Base-by-base conservation (phyloP, 2,888 invertebrate species). In the Halictus quadricinctus region DNA sequence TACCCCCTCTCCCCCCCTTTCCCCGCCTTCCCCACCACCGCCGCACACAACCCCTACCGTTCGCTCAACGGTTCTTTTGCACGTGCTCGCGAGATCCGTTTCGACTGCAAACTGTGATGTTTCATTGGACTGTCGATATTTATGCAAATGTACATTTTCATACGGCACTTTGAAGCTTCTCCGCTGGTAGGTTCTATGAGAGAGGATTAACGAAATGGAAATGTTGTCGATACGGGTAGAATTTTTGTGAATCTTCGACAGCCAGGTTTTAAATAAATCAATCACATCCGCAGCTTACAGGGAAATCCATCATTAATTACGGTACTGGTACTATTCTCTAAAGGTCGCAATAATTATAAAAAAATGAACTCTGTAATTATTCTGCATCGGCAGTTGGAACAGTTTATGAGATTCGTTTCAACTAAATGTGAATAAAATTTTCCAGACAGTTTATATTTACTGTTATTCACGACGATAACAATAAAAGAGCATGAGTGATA, bases 1-100 rank as follows among this genome's bases (percentile, higher is more conserved):
- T 2, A n/a, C 0, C 7, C 7, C 15, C 29, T 2, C 7, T 2
- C 1, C 6, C 5, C 13, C 25, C 25, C 3, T 5, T 12, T 7
- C 2, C 8, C 21, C 1, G 36, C 36, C 36, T 3, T 36, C 36
- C 36, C 36, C 36, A 2, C 21, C 15, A 7, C 64, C 25, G 1
- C 5, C 25, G 5, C 60, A 0, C 25, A 1, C 58, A 5, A n/a
- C n/a, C 58, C n/a, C 25, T 60, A 13, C 54, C 10, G n/a, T 12
- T 12, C 58, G 4, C 4, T n/a, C 4, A 58, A 58, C 58, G n/a
- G 58, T 58, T 58, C 58, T 58, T 58, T 58, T 12, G 58, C n/a
- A 58, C 58, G 58, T 58, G 58, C n/a, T 58, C 58, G 58, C n/a
- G 58, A 58, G 12, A n/a, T 12, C 12, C n/a, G 58, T n/a, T 58